phyloP scores from a whole-genome alignment of 2,797 vertebrate genomes.

The Myotis planiceps region DNA sequence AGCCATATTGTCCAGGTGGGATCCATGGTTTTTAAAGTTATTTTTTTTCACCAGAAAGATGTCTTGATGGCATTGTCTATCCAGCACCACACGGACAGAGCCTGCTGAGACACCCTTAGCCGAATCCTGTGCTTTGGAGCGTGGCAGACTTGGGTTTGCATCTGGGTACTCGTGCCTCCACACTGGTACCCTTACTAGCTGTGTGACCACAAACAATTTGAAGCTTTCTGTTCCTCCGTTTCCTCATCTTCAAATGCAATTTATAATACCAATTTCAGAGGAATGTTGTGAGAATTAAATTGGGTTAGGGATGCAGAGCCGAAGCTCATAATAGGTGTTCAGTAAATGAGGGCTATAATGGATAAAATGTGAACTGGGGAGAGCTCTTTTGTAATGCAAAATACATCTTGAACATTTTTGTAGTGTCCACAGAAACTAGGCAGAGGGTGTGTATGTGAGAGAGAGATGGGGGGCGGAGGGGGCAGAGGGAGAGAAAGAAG shows the following conservation, averaged over 20 bases:
- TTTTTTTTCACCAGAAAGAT: background rate
- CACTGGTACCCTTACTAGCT: background rate
- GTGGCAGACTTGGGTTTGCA: background rate
- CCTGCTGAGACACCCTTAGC: background rate
- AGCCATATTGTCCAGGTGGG: background rate
- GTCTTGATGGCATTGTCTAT: background rate
- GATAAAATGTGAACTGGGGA: background rate
- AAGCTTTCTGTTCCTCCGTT: background rate
- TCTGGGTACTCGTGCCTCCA: background rate
- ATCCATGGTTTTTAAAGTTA: background rate
- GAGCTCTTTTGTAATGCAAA: background rate
- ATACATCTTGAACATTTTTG: background rate
- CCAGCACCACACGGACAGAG: accelerated
- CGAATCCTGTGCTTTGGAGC: background rate
- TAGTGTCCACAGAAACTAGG: background rate
- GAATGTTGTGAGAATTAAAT: background rate
- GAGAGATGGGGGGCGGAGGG: background rate
- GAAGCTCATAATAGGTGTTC: background rate
- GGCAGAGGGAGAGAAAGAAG: background rate
- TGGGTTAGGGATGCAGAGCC: background rate
- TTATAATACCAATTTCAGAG: background rate
- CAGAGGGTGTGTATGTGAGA: background rate
- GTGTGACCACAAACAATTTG: background rate
- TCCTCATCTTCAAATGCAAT: background rate
- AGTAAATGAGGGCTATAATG: background rate